Conservation (phyloP, 2,113 vertebrate species). For the Theristicus caerulescens region DNA sequence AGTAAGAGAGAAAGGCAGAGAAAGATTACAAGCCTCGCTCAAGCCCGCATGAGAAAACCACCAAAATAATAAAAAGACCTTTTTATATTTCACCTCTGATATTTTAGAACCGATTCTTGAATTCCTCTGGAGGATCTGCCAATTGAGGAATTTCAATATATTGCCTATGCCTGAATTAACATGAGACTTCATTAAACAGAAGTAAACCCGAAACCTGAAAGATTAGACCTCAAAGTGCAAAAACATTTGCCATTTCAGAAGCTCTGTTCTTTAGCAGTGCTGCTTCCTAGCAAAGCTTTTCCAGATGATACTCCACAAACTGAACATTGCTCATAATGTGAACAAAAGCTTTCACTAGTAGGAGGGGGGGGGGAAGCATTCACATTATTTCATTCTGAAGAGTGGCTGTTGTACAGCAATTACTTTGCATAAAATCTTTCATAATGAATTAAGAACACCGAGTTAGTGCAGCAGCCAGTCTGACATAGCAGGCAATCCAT, state of each 20-base stretch:
- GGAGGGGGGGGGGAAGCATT: neutral
- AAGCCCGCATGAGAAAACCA: neutral
- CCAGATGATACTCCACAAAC: neutral
- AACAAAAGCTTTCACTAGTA: neutral
- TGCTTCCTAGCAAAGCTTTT: neutral
- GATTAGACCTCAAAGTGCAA: neutral
- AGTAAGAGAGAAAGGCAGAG: neutral
- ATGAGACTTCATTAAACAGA: slow-evolving; percentile 6
- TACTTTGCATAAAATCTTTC: slow-evolving; percentile 60
- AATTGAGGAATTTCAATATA: neutral
- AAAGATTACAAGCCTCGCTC: neutral
- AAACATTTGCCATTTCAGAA: neutral
- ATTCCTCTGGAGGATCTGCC: neutral
- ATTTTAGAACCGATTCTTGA: neutral
- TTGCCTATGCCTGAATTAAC: neutral
- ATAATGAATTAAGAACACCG: slow-evolving; percentile 39
- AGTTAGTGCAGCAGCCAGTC: slow-evolving; percentile 13
- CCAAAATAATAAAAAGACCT: neutral
- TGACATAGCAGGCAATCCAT: slow-evolving; percentile 43
- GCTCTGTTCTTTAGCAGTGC: neutral
- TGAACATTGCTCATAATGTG: neutral
- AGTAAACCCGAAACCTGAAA: neutral
- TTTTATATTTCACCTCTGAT: neutral
- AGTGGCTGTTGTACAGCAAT: slow-evolving; percentile 45
- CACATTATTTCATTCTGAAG: slow-evolving; percentile 32